phyloP scores from a whole-genome alignment of 2,888 invertebrate species.

The Gortyna flavago region DNA sequence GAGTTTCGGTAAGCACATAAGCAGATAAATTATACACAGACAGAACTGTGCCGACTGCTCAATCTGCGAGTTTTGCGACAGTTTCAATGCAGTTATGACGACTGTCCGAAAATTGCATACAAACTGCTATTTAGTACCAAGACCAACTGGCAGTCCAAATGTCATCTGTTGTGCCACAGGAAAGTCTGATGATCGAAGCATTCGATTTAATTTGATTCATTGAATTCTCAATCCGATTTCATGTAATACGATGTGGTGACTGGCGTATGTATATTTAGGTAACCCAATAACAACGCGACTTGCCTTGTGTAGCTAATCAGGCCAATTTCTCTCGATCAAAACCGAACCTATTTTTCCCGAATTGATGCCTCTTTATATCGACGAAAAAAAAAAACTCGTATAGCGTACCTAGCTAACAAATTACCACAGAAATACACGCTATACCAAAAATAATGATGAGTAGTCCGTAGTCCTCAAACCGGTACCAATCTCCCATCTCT shows the following conservation, averaged over 20 bases:
- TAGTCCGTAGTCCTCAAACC: conserved; percentile 57
- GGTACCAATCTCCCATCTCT: conserved; percentile 52
- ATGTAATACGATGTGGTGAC: neutral
- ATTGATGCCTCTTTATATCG: neutral
- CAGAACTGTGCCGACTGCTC: neutral
- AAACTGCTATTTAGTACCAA: neutral
- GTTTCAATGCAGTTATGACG: neutral
- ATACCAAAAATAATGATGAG: conserved; percentile 67
- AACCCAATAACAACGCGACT: no score
- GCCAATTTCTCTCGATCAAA: neutral
- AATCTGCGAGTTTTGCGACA: no score
- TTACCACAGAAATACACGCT: conserved; percentile 54
- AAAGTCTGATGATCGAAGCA: neutral
- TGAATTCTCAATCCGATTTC: neutral
- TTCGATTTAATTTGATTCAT: neutral
- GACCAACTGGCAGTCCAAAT: neutral
- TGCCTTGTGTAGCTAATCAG: neutral
- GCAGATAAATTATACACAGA: neutral
- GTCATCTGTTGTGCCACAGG: neutral
- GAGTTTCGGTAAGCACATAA: neutral
- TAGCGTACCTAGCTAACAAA: conserved; percentile 44
- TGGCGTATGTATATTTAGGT: neutral
- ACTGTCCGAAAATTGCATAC: no score
- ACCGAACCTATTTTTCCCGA: neutral
- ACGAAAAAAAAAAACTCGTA: conserved; percentile 24